Conservation (phyloP, 1,140 invertebrate genomes). For the Brachionus calyciflorus region DNA sequence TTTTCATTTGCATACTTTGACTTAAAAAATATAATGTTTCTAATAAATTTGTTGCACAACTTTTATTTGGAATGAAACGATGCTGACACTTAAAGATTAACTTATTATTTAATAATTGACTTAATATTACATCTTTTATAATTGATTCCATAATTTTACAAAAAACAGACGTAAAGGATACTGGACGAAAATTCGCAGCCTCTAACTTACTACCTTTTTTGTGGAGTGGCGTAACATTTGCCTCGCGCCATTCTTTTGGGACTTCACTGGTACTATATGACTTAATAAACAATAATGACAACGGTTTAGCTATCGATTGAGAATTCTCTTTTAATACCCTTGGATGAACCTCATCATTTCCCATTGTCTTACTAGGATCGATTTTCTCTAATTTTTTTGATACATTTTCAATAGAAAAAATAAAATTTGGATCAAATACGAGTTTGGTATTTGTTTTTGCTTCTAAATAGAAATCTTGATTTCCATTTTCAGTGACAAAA, state of each 20-base stretch:
- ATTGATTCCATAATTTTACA: conserved; percentile 21
- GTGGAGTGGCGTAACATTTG: conserved; percentile 36
- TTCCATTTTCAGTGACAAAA: neutral
- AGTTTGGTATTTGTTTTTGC: neutral
- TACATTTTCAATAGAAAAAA: neutral
- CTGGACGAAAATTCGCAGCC: conserved; percentile 43
- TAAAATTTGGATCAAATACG: neutral
- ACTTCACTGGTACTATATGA: no score
- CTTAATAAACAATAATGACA: no score
- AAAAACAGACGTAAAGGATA: no score
- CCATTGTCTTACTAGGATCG: neutral
- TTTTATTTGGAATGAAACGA: no score
- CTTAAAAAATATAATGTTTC: no score
- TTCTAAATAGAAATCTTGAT: neutral
- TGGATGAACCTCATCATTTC: neutral
- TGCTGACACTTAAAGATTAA: no score
- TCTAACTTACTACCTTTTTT: conserved; percentile 41
- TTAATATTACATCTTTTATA: neutral
- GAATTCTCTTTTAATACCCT: neutral
- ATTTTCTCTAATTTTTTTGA: neutral
- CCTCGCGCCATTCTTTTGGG: no score
- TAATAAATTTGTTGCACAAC: no score
- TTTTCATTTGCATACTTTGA: no score
- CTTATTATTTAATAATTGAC: neutral
- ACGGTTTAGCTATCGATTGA: neutral